These are phyloP conservation scores for Poliocrania exsul DNA, from an alignment of 2,797 vertebrate species.

Conservation along the genomic window DNA sequence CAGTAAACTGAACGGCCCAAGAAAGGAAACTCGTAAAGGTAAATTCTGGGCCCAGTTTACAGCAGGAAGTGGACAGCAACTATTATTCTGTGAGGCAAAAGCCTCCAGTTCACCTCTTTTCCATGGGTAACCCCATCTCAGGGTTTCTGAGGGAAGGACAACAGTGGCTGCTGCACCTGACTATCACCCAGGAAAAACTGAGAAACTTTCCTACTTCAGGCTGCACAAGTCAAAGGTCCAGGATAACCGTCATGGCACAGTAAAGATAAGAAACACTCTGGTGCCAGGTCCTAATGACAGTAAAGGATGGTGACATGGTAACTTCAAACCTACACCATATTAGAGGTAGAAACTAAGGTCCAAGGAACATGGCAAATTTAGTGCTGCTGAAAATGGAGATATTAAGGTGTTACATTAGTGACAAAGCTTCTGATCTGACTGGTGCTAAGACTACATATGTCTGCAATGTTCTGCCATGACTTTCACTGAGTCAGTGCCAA, in stretches of 20 bases:
- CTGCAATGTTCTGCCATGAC: neutral
- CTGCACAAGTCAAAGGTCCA: neutral
- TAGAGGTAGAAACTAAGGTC: neutral
- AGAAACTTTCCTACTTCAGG: neutral
- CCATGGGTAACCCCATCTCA: neutral
- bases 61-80: neutral
- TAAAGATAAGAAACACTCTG: neutral
- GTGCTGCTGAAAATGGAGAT: neutral
- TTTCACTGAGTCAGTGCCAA: neutral
- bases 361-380: neutral
- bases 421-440: neutral
- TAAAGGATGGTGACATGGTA: neutral
- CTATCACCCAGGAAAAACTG: neutral
- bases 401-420: neutral
- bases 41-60: neutral
- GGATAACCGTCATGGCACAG: neutral
- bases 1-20: neutral
- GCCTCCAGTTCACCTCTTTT: neutral
- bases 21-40: neutral
- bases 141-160: neutral
- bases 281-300: neutral
- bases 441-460: neutral
- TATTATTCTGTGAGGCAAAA: neutral
- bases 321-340: neutral
- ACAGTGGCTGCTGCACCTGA: neutral